A percentile compares a stretch with the other conserved stretches of the same genome.
Evolutionary conservation across 1,140 invertebrate species (phyloP).

Genomic region (Ditylenchus dipsaci): DNA sequence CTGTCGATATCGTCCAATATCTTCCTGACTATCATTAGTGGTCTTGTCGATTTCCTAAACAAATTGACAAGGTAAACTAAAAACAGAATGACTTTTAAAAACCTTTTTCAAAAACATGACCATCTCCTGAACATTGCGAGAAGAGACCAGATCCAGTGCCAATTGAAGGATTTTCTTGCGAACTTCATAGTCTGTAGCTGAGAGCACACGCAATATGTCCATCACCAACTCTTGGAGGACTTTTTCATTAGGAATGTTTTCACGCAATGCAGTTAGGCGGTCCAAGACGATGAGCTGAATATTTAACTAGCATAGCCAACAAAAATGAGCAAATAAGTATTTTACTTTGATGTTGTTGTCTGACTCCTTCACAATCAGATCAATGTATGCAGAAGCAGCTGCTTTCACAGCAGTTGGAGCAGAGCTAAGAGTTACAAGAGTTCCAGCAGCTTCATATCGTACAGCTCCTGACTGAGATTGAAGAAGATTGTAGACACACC

Average conservation of each 20-base stretch:
- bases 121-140: conserved; percentile 84
- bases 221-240: conserved; percentile 92
- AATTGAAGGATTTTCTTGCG: conserved; percentile 75
- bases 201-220: conserved; percentile 90
- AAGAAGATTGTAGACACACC: conserved; percentile 93
- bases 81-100: conserved; percentile 17
- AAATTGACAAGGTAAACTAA: background rate
- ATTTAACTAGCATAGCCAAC: background rate
- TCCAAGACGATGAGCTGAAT: conserved; percentile 81
- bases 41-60: conserved; percentile 77
- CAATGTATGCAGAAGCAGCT: conserved; percentile 93
- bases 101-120: conserved; percentile 55
- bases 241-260: conserved; percentile 74
- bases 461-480: conserved; percentile 94
- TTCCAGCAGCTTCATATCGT: conserved; percentile 95
- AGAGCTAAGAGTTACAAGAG: conserved; percentile 94
- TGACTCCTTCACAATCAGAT: conserved; percentile 95
- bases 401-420: conserved; percentile 95
- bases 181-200: conserved; percentile 87
- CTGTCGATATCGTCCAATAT: conserved; percentile 90
- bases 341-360: conserved; percentile 92
- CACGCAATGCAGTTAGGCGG: conserved; percentile 80
- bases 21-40: conserved; percentile 76
- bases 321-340: background rate
- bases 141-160: conserved; percentile 85